Evolutionary conservation across 1,140 invertebrate species (phyloP), one percentile per base, ranked within the genome.

Genomic region (Mya arenaria): DNA sequence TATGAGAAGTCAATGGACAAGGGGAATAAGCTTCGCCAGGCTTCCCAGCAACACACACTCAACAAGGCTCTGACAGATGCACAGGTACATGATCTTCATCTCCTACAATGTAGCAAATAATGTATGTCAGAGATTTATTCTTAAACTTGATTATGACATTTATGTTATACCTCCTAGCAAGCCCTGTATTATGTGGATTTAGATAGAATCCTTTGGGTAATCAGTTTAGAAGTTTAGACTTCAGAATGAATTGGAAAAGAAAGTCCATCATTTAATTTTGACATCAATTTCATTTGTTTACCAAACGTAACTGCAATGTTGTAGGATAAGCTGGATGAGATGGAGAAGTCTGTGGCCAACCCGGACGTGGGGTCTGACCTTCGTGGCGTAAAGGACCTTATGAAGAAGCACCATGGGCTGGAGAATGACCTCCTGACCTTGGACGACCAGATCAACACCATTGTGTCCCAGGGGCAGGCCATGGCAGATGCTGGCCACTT

Each of bases 361-460:
- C 98, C 99, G 90, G 99, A 99, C 93, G 98, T 99, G 91, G 99
- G 99, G 0, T 96, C 98, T 77, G 99, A 99, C 92, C 94, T 99
- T 82, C 98, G 98, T 19, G 98, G 98, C 17, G 98, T 99, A 0
- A 98, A 99, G 92, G 99, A 99, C 91, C 93, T 99, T 52, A 96
- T 98, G 85, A 99, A 99, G 94, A 99, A 99, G 92, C 98, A 99
- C 92, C 99, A 96, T 30, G 79, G 79, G 36, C 93, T 99, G 0
- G 99, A 99, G 90, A 97, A 97, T n/a, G 99, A 99, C 91, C 93
- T 99, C 39, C 97, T 95, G 5, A 97, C 96, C 36, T 97, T 99
- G 91, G 97, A 99, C 91, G 98, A 98, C 0, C 97, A 97, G 17
- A 99, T 99, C 73, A 74, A 89, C 15, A 96, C 97, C 5, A 98